phyloP scores from a whole-genome alignment of 2,797 vertebrate genomes.

The Diglossa cyanea region DNA sequence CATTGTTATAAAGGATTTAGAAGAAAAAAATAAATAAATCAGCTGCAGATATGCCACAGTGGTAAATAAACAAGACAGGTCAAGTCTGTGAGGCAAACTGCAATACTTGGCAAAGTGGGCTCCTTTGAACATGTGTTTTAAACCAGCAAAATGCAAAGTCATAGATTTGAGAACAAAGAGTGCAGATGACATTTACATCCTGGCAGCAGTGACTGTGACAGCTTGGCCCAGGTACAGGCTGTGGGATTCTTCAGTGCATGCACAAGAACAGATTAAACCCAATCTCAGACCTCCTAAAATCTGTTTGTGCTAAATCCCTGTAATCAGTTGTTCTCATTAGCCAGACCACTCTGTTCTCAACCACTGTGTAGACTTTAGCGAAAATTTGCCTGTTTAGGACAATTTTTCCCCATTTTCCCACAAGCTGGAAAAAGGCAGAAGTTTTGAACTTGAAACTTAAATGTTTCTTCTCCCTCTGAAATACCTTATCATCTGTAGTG shows the following conservation, averaged over 20 bases:
- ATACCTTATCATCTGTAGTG: background rate
- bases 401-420: background rate
- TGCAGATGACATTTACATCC: background rate
- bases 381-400: background rate
- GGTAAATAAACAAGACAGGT: background rate
- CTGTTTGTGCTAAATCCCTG: background rate
- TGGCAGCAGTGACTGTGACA: slow-evolving; percentile 7
- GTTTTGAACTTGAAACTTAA: background rate
- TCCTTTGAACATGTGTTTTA: background rate
- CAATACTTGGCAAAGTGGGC: background rate
- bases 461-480: background rate
- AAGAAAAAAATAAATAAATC: background rate
- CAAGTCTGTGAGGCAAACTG: background rate
- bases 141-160: background rate
- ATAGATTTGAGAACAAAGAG: background rate
- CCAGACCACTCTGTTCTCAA: background rate
- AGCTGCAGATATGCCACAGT: background rate
- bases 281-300: background rate
- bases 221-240: background rate
- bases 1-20: background rate
- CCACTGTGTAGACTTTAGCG: background rate
- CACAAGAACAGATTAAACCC: background rate
- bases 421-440: background rate
- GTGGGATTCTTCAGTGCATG: background rate
- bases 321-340: background rate